Evolutionary conservation across 2,888 invertebrate genomes (phyloP), one percentile per base, ranked within the genome.

Genomic region (Molorchus minor): DNA sequence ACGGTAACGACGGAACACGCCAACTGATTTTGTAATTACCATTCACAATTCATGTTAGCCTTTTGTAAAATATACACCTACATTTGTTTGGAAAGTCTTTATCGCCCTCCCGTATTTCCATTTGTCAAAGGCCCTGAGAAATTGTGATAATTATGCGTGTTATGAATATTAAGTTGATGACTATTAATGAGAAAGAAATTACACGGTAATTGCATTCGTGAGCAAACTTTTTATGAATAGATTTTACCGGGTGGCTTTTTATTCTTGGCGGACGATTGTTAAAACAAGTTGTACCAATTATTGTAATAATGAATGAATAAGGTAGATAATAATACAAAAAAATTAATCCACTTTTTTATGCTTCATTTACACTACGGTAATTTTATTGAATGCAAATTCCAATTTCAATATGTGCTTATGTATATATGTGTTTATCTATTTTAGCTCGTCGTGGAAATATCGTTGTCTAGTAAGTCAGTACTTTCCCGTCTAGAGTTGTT

Each of bases 161-260:
- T 52, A 55, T 46, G 52, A 59, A 59, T 56, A 59, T 59, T 56
- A 59, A 59, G 55, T 56, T 51, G 59, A 59, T 52, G 59, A 52
- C 55, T 56, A 59, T 56, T 40, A 59, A 56, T 45, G 59, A 54
- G 63, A 61, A 60, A 55, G 55, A 61, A 58, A 63, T 63, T 63
- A 63, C 60, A 61, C 60, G 62, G 54, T 47, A 38, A 49, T 56
- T 46, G 58, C 45, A 16, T 30, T 51, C 51, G 51, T 51, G 51
- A 51, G 29, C 40, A 40, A 51, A 51, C 51, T 51, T 51, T 33
- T 51, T 38, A 40, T 29, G 40, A 13, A 29, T 10, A 17, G 29
- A 40, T 40, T 51, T 52, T 57, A 53, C 41, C 20, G 40, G n/a
- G 49, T 44, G 44, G 44, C 33, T 17, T 44, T 57, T 55, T 44